Conservation (phyloP, 2,113 vertebrate species). For the Toxostoma redivivum region DNA sequence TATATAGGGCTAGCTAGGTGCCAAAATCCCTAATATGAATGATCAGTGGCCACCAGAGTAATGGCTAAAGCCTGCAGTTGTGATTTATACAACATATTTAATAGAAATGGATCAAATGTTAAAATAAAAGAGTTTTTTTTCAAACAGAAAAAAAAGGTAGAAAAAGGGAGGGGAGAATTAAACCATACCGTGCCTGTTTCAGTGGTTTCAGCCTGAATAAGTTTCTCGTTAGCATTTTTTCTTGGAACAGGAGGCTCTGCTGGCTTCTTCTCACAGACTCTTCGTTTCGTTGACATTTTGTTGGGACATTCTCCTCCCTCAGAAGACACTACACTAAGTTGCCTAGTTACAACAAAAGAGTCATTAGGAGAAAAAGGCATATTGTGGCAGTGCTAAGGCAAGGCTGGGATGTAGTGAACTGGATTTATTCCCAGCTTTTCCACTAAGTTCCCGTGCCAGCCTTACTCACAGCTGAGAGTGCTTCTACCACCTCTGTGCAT, state of each 20-base stretch:
- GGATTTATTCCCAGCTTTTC: neutral
- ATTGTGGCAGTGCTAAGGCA: neutral
- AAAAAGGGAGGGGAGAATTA: neutral
- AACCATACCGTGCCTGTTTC: constrained; percentile 83
- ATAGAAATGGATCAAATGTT: neutral
- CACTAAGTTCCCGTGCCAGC: neutral
- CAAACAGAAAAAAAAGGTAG: neutral
- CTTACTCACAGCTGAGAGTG: neutral
- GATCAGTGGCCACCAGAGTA: neutral
- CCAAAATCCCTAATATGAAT: neutral
- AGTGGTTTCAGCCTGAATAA: constrained; percentile 83
- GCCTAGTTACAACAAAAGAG: constrained; percentile 69
- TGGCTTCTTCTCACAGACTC: constrained; percentile 72
- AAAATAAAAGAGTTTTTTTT: neutral
- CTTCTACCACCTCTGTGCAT: neutral
- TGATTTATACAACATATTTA: neutral
- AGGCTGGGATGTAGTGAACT: neutral
- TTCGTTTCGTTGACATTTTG: constrained; percentile 71
- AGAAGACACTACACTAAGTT: constrained; percentile 86
- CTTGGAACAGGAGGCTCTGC: constrained; percentile 61
- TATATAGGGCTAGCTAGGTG: neutral
- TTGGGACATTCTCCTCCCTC: constrained; percentile 82
- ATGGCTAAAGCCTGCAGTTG: neutral
- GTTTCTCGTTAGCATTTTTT: constrained; percentile 57
- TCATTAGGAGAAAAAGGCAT: neutral